phyloP scores from a whole-genome alignment of 2,888 invertebrate species.

The Megamerina dolium region DNA sequence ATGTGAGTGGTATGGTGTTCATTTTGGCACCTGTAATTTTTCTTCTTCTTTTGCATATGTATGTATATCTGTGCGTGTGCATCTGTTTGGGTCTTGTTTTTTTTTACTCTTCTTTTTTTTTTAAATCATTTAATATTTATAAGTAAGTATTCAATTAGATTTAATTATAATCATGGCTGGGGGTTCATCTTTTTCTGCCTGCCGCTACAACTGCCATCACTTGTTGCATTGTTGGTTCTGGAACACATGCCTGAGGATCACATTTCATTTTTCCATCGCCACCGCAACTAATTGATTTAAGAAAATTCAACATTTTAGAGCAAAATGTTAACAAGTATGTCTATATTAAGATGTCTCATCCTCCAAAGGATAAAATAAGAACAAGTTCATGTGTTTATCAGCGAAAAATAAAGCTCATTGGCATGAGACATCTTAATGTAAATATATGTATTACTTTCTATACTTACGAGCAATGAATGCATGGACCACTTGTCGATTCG shows the following conservation, averaged over 20 bases:
- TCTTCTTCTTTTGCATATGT: neutral
- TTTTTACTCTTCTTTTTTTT: conserved; percentile 16
- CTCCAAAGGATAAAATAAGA: too few species aligned
- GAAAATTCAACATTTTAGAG: neutral
- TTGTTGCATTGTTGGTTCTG: conserved; percentile 83
- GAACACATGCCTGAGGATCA: conserved; percentile 83
- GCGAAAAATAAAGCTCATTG: too few species aligned
- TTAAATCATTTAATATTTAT: conserved; percentile 18
- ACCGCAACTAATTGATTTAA: conserved; percentile 68
- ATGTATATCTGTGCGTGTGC: too few species aligned
- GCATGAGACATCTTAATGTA: neutral
- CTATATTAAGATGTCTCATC: too few species aligned
- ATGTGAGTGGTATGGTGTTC: too few species aligned
- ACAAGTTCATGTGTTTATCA: too few species aligned
- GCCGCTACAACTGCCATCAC: conserved; percentile 81
- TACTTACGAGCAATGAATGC: conserved; percentile 91
- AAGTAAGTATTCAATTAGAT: conserved; percentile 38
- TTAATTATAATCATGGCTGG: conserved; percentile 40
- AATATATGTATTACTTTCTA: neutral
- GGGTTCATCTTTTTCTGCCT: conserved; percentile 60
- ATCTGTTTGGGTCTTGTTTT: conserved; percentile 23
- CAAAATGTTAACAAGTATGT: neutral
- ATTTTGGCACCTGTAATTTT: conserved; percentile 5
- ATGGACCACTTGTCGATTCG: conserved; percentile 81
- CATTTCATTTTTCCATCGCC: conserved; percentile 92